A percentile compares a stretch with the other conserved stretches of the same genome.
Evolutionary conservation across 2,888 invertebrate genomes (phyloP).

Genomic region (Archips xylosteana): DNA sequence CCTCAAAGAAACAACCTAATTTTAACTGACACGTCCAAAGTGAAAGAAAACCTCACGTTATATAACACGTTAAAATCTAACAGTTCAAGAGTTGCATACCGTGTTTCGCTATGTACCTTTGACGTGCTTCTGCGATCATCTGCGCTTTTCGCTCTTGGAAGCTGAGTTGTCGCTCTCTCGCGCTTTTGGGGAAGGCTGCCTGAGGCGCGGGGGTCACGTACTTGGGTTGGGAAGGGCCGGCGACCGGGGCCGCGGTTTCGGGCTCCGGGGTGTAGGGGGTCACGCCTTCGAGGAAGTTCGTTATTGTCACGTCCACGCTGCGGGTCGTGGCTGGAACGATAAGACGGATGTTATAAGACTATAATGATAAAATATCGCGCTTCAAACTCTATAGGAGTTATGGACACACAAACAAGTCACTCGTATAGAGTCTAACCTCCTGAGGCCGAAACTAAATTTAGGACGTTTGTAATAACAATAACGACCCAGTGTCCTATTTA

Average conservation of each 20-base stretch:
- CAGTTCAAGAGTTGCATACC: slow-evolving; percentile 75
- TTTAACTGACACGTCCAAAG: neutral
- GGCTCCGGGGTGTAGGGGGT: slow-evolving; percentile 85
- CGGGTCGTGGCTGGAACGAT: slow-evolving; percentile 86
- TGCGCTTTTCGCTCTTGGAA: slow-evolving; percentile 92
- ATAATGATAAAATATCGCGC: too few relatives aligned
- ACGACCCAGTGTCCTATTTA: too few relatives aligned
- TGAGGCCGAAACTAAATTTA: too few relatives aligned
- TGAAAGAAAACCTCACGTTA: neutral
- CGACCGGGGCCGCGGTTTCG: slow-evolving; percentile 43
- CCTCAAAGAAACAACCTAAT: neutral
- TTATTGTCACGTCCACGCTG: slow-evolving; percentile 92
- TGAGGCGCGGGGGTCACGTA: slow-evolving; percentile 67
- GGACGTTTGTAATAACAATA: too few relatives aligned
- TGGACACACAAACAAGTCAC: too few relatives aligned
- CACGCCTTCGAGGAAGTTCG: slow-evolving; percentile 92
- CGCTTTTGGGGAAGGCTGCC: slow-evolving; percentile 82
- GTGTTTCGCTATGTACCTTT: slow-evolving; percentile 92
- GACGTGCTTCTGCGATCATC: slow-evolving; percentile 91
- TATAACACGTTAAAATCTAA: slow-evolving; percentile 44
- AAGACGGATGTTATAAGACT: neutral
- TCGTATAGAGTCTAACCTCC: too few relatives aligned
- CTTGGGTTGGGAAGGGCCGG: slow-evolving; percentile 47
- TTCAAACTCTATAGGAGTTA: too few relatives aligned
- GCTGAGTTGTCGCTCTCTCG: slow-evolving; percentile 88